Conservation (phyloP, 1,140 invertebrate genomes). For the Stegodyphus mimosarum region DNA sequence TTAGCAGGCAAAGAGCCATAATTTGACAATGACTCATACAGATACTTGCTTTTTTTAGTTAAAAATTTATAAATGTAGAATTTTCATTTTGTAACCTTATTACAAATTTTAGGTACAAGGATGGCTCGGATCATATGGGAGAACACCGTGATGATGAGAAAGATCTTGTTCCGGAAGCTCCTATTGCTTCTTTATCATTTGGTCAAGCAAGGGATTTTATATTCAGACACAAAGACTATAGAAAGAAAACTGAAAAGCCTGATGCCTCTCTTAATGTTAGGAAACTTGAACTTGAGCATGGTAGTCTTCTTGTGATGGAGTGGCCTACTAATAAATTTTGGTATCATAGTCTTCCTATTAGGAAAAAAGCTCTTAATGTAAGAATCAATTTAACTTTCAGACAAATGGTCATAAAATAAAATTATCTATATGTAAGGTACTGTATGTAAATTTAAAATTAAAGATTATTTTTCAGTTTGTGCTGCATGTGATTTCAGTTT, state of each 20-base stretch:
- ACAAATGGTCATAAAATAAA: conserved; percentile 47
- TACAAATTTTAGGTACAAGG: conserved; percentile 71
- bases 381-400: conserved; percentile 80
- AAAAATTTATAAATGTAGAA: too few species aligned
- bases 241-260: conserved; percentile 65
- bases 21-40: too few species aligned
- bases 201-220: conserved; percentile 77
- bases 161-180: conserved; percentile 73
- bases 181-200: conserved; percentile 78
- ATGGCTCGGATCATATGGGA: conserved; percentile 78
- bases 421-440: too few species aligned
- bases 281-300: conserved; percentile 75
- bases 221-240: conserved; percentile 74
- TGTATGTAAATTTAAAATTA: too few species aligned
- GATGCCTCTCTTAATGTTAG: conserved; percentile 68
- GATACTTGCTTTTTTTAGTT: too few species aligned
- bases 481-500: too few species aligned
- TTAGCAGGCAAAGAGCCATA: too few species aligned
- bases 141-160: conserved; percentile 80
- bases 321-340: conserved; percentile 78
- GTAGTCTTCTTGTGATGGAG: conserved; percentile 79
- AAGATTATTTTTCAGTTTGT: too few species aligned
- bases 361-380: conserved; percentile 72
- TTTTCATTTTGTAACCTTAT: too few species aligned
- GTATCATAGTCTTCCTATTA: conserved; percentile 78